Percentiles rank a stretch among this genome's conserved stretches.
Conservation (phyloP, 2,888 invertebrate genomes). For the Sialis lutaria region DNA sequence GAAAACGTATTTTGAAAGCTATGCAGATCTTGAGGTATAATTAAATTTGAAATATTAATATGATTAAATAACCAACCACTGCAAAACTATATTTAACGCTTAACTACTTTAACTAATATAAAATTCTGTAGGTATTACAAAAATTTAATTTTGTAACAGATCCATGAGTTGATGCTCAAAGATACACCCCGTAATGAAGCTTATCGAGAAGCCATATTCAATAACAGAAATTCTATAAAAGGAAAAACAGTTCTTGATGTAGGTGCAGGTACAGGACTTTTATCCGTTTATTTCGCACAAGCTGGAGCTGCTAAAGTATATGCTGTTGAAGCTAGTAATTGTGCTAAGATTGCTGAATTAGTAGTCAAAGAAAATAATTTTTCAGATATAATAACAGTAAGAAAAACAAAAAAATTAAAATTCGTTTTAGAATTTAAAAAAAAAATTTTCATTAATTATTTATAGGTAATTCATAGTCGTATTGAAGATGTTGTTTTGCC, state of each 20-base stretch:
- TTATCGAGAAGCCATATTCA: conserved; percentile 63
- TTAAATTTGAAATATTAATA: too few species aligned
- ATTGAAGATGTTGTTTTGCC: conserved; percentile 55
- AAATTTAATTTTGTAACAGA: conserved; percentile 27
- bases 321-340: conserved; percentile 65
- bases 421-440: conserved; percentile 1
- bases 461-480: conserved; percentile 51
- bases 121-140: too few species aligned
- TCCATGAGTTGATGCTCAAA: conserved; percentile 64
- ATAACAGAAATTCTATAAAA: conserved; percentile 44
- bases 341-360: conserved; percentile 44
- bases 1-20: too few species aligned
- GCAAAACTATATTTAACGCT: too few species aligned
- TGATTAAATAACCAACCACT: too few species aligned
- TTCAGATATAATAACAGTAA: conserved; percentile 44
- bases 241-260: conserved; percentile 73
- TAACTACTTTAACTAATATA: too few species aligned
- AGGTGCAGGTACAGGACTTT: conserved; percentile 74
- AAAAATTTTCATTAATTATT: conserved; percentile 8
- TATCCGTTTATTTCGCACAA: conserved; percentile 77
- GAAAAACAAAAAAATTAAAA: conserved; percentile 2
- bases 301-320: conserved; percentile 81
- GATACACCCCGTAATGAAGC: conserved; percentile 60
- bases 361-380: conserved; percentile 54
- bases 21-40: too few species aligned